Base-by-base conservation (phyloP, 2,113 vertebrate genomes). In the Tyto alba region DNA sequence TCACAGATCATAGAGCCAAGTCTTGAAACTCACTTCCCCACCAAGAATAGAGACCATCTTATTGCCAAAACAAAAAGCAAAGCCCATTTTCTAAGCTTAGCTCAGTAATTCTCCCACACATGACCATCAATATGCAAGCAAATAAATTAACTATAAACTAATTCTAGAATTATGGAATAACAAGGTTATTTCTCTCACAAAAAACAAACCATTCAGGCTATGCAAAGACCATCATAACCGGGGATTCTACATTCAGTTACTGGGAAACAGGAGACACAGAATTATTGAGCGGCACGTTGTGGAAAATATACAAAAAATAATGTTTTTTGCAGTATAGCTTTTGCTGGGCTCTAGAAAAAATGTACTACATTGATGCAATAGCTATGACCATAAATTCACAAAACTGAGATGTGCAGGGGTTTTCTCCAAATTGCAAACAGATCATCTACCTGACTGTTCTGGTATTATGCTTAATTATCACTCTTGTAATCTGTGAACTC, bases 341-440 rank as follows among this genome's bases (percentile, higher is more conserved):
- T 68, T 94, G 14, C 18, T 25, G 36, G 41, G 19, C 32, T n/a
- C 41, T 66, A 41, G n/a, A 36, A 81, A 73, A 36, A 29, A 50
- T 0, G 0, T 15, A 23, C 26, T 38, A 3, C 34, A 18, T 16
- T 6, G 3, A 62, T 47, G 29, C 3, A 1, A 55, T 15, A 76
- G 30, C 25, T 79, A 13, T 21, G 13, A 67, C 21, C 13, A 55
- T 19, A 72, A 38, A n/a, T 26, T 30, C n/a, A 81, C 52, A 38
- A 26, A 91, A 81, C 5, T n/a, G 16, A 89, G 18, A 48, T 2
- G 2, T 11, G 19, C 41, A 47, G 36, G 27, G 50, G 6, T 34
- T 81, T 83, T 82, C 19, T 48, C 22, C 79, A 77, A 73, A 57
- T 20, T 40, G 21, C 34, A 23, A 85, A 71, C 7, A 41, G 17